A percentile compares a stretch with the other conserved stretches of the same genome.
These are phyloP conservation scores for Anarhynchus alexandrinus DNA, from an alignment of 2,113 vertebrate species.

Conservation along the genomic window DNA sequence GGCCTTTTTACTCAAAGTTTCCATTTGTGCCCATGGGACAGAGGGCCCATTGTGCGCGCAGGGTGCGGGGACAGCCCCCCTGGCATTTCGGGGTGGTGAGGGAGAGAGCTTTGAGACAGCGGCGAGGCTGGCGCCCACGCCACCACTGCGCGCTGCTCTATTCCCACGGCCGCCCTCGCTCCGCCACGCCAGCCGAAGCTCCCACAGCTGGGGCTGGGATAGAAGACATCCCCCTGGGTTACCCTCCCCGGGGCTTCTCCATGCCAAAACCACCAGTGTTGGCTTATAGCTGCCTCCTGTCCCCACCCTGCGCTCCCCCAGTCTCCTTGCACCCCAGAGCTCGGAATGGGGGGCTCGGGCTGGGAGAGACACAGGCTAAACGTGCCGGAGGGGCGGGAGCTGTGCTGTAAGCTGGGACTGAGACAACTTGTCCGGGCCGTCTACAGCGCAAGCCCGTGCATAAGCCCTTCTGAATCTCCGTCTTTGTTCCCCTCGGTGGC, in stretches of 20 bases:
- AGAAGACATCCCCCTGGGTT: neutral
- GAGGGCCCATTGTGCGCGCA: neutral
- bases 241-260: neutral
- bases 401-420: neutral
- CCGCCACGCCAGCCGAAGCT: neutral
- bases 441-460: neutral
- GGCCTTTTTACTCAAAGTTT: constrained; percentile 38
- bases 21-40: constrained; percentile 33
- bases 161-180: neutral
- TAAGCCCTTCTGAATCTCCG: constrained; percentile 14
- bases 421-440: neutral
- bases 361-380: neutral
- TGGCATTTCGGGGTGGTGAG: neutral
- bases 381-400: accelerated
- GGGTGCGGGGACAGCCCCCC: neutral
- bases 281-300: neutral
- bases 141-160: accelerated
- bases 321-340: neutral
- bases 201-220: neutral
- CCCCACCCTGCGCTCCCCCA: accelerated
- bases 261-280: neutral
- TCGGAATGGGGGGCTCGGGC: accelerated
- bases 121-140: neutral
- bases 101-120: neutral
- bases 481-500: constrained; percentile 50